phyloP scores from a whole-genome alignment of 2,113 vertebrate genomes.

The Charina bottae region DNA sequence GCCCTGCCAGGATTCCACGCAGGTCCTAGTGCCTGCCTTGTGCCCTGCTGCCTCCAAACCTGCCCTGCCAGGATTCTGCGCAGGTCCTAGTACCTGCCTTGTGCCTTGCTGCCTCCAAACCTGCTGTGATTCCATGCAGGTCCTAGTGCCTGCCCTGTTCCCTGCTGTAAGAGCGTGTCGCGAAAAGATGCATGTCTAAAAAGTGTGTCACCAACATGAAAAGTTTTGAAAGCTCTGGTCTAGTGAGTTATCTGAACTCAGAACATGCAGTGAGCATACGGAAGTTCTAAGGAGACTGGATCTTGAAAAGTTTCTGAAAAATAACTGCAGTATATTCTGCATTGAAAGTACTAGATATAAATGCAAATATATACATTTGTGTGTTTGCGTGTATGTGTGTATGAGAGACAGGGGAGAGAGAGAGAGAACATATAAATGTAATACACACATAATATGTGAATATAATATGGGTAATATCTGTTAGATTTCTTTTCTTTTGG shows the following conservation, averaged over 20 bases:
- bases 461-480: background rate
- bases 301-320: background rate
- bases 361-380: background rate
- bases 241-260: background rate
- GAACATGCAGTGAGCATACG: background rate
- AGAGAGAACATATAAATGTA: background rate
- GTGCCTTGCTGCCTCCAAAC: too few species aligned
- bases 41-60: too few species aligned
- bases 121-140: too few species aligned
- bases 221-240: too few species aligned
- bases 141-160: too few species aligned
- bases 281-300: background rate
- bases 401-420: background rate
- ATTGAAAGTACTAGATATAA: background rate
- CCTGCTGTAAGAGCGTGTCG: too few species aligned
- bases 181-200: too few species aligned
- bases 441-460: background rate
- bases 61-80: too few species aligned
- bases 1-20: too few species aligned
- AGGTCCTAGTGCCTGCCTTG: too few species aligned
- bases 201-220: too few species aligned
- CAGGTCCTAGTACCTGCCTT: too few species aligned
- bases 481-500: background rate
- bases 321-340: background rate
- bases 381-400: background rate